A percentile compares a stretch with the other conserved stretches of the same genome.
phyloP scores from a whole-genome alignment of 2,113 vertebrate genomes.

The Stictonetta naevosa region DNA sequence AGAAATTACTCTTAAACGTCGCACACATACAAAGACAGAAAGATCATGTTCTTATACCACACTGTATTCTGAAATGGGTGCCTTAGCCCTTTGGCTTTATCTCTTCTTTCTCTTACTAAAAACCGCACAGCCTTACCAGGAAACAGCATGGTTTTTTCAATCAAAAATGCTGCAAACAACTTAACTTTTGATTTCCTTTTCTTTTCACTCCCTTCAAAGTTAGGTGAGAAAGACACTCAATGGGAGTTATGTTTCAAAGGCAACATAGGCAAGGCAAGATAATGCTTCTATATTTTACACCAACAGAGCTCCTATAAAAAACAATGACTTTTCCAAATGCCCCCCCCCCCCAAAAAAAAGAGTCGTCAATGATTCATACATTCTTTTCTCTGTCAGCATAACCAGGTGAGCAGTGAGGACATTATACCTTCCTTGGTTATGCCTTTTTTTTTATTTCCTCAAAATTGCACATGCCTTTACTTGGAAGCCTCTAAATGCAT shows the following conservation, averaged over 20 bases:
- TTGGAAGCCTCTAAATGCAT: background rate
- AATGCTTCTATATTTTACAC: background rate
- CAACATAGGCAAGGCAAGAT: background rate
- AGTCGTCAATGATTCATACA: background rate
- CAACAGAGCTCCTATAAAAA: background rate
- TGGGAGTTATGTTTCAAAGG: background rate
- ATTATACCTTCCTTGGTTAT: background rate
- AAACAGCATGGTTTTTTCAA: background rate
- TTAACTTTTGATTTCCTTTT: background rate
- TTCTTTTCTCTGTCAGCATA: background rate
- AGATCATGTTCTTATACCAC: background rate
- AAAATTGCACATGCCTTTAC: background rate
- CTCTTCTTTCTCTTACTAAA: background rate
- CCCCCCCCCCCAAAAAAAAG: background rate
- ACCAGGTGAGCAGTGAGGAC: background rate
- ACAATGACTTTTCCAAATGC: background rate
- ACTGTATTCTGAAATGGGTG: background rate
- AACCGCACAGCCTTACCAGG: accelerated
- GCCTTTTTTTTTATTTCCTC: background rate
- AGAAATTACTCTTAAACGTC: background rate
- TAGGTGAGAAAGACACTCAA: accelerated
- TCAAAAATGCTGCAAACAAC: background rate
- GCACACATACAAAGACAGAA: background rate
- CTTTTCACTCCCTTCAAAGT: background rate
- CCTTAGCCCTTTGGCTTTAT: background rate